phyloP scores from a whole-genome alignment of 1,140 invertebrate genomes.

The Eulimnadia texana region DNA sequence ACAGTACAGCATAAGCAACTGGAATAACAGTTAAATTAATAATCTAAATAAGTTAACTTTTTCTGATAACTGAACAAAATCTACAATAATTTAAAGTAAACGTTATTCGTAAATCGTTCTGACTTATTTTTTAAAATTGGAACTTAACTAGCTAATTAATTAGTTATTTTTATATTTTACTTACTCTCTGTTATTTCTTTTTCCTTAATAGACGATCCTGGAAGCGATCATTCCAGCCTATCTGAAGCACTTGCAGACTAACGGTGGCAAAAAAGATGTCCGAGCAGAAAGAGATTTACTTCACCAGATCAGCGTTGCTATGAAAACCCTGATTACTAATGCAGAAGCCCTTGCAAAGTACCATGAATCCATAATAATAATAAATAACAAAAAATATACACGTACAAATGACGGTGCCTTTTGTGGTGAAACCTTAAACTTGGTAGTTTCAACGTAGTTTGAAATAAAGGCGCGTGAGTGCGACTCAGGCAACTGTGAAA shows the following conservation, averaged over 20 bases:
- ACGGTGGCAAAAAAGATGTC: constrained; percentile 72
- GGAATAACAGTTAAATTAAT: too few species aligned
- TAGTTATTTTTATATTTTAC: too few species aligned
- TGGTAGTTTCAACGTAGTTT: neutral
- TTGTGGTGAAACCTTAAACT: neutral
- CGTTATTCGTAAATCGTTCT: too few species aligned
- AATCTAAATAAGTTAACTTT: too few species aligned
- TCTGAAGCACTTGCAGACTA: constrained; percentile 78
- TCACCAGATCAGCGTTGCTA: constrained; percentile 81
- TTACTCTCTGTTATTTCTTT: too few species aligned
- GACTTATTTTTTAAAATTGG: too few species aligned
- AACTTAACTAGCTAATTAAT: too few species aligned
- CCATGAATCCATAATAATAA: constrained; percentile 24
- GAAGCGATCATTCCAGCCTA: constrained; percentile 93
- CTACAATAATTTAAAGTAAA: too few species aligned
- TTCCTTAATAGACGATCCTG: constrained; percentile 79
- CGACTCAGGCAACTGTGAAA: too few species aligned
- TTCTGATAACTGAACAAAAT: too few species aligned
- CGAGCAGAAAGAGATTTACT: constrained; percentile 89
- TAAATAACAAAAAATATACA: neutral
- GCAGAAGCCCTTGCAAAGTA: constrained; percentile 90
- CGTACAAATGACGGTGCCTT: too few species aligned
- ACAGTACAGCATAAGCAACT: too few species aligned
- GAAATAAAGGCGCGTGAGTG: constrained; percentile 1
- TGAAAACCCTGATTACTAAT: constrained; percentile 89